phyloP scores from a whole-genome alignment of 2,113 vertebrate species.

The Lasiurus borealis region DNA sequence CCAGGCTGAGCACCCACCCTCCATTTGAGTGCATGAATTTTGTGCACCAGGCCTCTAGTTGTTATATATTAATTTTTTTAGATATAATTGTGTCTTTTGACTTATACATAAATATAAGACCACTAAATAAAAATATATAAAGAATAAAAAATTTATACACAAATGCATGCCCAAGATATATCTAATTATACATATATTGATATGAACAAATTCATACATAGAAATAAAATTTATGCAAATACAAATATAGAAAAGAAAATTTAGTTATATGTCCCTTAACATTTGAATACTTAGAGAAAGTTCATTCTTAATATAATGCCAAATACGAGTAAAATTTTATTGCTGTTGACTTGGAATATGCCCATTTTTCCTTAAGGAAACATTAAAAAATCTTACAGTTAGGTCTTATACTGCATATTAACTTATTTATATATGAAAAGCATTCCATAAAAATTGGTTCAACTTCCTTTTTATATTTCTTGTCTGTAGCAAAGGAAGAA shows the following conservation, averaged over 20 bases:
- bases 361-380: not conserved
- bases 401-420: not conserved
- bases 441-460: not conserved
- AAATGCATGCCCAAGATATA: not conserved
- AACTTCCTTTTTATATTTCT: not conserved
- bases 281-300: not conserved
- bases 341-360: not conserved
- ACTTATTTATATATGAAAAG: not conserved
- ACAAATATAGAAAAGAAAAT: slow-evolving; percentile 11
- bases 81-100: slow-evolving; percentile 28
- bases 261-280: not conserved
- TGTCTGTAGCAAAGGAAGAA: not conserved
- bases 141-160: not conserved
- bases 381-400: not conserved
- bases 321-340: not conserved
- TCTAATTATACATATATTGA: not conserved
- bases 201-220: not conserved
- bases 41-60: not conserved
- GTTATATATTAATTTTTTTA: not conserved
- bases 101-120: not conserved
- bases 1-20: no score
- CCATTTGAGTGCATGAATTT: no score
- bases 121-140: slow-evolving; percentile 16
- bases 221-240: slow-evolving; percentile 20
- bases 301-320: not conserved